phyloP scores from a whole-genome alignment of 2,888 invertebrate species.

The Heliconius cydno region DNA sequence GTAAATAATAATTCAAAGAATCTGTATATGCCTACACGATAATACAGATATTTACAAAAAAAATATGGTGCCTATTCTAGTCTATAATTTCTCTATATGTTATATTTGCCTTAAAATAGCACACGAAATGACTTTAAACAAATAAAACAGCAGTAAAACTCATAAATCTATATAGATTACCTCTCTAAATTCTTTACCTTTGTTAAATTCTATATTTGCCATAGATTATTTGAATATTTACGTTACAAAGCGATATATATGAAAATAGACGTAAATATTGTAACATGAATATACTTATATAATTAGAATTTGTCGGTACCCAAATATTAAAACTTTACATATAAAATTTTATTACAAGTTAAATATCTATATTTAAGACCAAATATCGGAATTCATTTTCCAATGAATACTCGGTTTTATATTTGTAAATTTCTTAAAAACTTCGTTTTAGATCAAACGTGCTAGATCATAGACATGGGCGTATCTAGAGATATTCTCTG shows the following conservation, averaged over 20 bases:
- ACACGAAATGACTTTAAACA: neutral
- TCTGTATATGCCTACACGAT: neutral
- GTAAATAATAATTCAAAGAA: neutral
- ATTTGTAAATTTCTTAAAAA: neutral
- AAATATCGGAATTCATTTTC: neutral
- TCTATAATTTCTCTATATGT: neutral
- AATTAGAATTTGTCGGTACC: neutral
- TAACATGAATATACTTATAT: neutral
- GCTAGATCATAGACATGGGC: neutral
- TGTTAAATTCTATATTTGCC: neutral
- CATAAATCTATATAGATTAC: neutral
- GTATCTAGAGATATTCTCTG: too few relatives aligned
- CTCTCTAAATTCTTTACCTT: neutral
- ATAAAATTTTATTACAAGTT: too few relatives aligned
- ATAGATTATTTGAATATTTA: neutral
- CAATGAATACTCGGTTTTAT: neutral
- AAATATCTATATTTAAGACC: neutral
- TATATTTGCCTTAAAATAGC: slow-evolving; percentile 8
- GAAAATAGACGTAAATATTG: neutral
- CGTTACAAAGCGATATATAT: neutral
- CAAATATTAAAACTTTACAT: neutral
- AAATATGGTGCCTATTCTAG: neutral
- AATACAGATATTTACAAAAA: slow-evolving; percentile 20
- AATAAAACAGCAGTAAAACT: neutral
- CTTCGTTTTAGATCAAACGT: neutral